These are phyloP conservation scores for Leptothorax acervorum DNA, from an alignment of 2,888 invertebrate species.

Conservation along the genomic window DNA sequence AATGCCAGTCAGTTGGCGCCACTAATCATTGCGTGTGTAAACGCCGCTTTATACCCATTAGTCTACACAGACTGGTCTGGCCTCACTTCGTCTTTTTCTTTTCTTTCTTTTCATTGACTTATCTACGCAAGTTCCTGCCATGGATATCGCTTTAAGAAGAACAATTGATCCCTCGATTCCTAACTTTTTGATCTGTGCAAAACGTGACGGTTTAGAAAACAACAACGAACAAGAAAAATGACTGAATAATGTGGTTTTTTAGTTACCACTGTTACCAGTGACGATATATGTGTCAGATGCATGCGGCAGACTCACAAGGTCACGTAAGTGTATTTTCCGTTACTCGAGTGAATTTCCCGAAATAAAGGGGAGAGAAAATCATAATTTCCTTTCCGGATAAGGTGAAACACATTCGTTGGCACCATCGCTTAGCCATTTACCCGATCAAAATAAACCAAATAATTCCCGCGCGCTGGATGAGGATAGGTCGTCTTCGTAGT, in stretches of 20 bases:
- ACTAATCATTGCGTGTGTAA: no score
- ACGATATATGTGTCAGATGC: background rate
- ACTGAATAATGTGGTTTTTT: background rate
- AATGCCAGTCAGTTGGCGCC: no score
- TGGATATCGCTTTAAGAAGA: constrained; percentile 50
- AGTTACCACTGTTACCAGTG: background rate
- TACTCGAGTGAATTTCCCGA: background rate
- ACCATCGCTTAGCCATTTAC: background rate
- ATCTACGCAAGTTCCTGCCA: constrained; percentile 32
- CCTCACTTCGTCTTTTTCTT: background rate
- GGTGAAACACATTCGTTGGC: background rate
- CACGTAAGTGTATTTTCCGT: background rate
- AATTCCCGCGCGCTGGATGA: background rate
- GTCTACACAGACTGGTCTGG: constrained; percentile 63
- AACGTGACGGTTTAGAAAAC: constrained; percentile 12
- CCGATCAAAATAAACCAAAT: background rate
- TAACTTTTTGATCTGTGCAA: constrained; percentile 48
- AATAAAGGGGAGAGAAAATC: background rate
- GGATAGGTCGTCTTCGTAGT: background rate
- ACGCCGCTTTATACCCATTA: constrained; percentile 57
- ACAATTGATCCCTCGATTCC: constrained; percentile 41
- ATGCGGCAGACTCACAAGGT: background rate
- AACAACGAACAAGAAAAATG: constrained; percentile 12
- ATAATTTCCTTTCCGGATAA: background rate
- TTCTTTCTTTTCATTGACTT: constrained; percentile 14